Evolutionary conservation across 1,140 invertebrate genomes (phyloP), one percentile per base, ranked within the genome.

Genomic region (Babylonia areolata): DNA sequence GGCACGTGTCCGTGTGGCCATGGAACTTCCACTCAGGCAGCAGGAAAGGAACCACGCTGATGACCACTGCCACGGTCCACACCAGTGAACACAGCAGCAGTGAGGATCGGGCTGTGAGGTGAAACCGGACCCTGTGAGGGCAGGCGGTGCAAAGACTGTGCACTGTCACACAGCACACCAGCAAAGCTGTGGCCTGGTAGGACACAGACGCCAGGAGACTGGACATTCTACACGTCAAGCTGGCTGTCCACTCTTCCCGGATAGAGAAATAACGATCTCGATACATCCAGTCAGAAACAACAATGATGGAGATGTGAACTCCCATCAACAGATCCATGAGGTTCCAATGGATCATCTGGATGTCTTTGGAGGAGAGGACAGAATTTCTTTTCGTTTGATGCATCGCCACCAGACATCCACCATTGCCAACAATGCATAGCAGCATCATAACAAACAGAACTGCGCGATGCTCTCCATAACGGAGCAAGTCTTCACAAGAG

Each of bases 401-500:
- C 1, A n/a, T 40, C 11, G 42, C 1, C 20, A 79, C n/a, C 39
- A 79, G 31, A 46, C 78, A 42, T 23, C 78, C 78, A 0, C 6
- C 37, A 23, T 79, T 79, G 39, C 78, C 78, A 3, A 31, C 23
- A 31, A 79, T 79, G 3, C 39, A 42, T 9, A 79, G 39, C 39
- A 46, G 3, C 39, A 46, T 42, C 20, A 79, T 28, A 1, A 79
- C 23, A 20, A 40, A 79, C 35, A 79, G 39, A 40, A 40, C n/a
- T 23, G 23, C 78, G 23, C 78, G 35, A 31, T 79, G 46, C 23
- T 40, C 78, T 40, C 46, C 78, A 51, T 40, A 81, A 3, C 58
- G 81, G 3, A 83, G 31, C 37, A 83, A 17, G 33, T 83, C 58
- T 40, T 83, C 33, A 28, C 81, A 83, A 6, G 81, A 83, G 0